These are phyloP conservation scores for Phalloptychus januarius DNA, from an alignment of 2,797 vertebrate genomes.

Conservation along the genomic window DNA sequence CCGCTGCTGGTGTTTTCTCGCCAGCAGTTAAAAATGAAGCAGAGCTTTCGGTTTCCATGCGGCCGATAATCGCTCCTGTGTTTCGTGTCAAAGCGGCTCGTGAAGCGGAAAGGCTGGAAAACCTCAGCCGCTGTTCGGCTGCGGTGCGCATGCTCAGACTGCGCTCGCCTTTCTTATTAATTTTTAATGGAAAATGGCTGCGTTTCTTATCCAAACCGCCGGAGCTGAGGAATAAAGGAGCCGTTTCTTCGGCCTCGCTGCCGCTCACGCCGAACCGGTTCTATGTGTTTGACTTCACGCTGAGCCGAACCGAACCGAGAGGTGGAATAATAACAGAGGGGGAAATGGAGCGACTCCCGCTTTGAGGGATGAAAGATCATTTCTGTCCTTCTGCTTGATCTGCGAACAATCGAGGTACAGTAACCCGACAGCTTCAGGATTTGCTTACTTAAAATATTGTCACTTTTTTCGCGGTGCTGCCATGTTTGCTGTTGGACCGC, in stretches of 20 bases:
- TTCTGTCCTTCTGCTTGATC: slow-evolving; percentile 74
- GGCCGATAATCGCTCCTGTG: not conserved
- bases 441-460: not conserved
- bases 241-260: not conserved
- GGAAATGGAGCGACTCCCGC: slow-evolving; percentile 65
- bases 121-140: slow-evolving; percentile 21
- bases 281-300: slow-evolving; percentile 3
- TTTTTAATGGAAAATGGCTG: slow-evolving; percentile 86
- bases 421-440: slow-evolving; percentile 34
- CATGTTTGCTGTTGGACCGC: not conserved
- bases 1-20: not conserved
- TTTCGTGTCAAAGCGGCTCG: slow-evolving; percentile 7
- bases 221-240: slow-evolving; percentile 58
- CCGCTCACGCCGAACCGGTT: not conserved
- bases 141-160: slow-evolving; percentile 78
- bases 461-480: not conserved
- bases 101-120: slow-evolving; percentile 15
- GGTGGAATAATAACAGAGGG: slow-evolving; percentile 22
- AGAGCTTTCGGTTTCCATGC: too few relatives aligned
- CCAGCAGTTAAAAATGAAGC: not conserved
- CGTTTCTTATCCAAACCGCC: slow-evolving; percentile 79
- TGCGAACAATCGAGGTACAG: slow-evolving; percentile 81
- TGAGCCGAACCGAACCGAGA: not conserved
- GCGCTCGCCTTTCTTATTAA: slow-evolving; percentile 74
- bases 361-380: slow-evolving; percentile 80